Conservation (phyloP, 2,797 vertebrate genomes). For the Neostethus bicornis region DNA sequence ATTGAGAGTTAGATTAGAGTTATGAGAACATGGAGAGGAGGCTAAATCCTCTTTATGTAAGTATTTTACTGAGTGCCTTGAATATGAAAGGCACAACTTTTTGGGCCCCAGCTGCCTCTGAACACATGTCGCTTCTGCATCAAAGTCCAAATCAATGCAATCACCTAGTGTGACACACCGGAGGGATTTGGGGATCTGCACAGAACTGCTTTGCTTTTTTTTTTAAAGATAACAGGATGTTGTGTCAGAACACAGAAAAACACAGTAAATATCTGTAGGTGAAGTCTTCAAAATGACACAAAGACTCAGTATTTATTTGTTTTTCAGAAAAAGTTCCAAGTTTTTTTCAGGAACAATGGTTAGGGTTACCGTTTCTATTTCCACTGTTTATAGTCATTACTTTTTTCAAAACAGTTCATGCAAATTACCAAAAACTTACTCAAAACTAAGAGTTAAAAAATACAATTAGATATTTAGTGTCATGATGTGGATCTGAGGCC, state of each 20-base stretch:
- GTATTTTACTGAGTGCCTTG: slow-evolving; percentile 47
- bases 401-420: no score
- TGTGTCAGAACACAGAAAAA: background rate
- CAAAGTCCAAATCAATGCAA: slow-evolving; percentile 19
- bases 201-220: slow-evolving; percentile 32
- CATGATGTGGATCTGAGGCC: no score
- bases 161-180: slow-evolving; percentile 17
- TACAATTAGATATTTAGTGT: no score
- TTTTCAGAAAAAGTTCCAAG: no score
- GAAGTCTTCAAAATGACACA: slow-evolving; percentile 8
- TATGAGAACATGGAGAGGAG: slow-evolving; percentile 30
- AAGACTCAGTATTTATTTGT: slow-evolving; percentile 17
- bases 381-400: slow-evolving; percentile 13
- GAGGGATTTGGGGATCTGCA: slow-evolving; percentile 33
- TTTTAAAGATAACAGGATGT: slow-evolving; percentile 36
- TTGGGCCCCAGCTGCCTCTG: background rate
- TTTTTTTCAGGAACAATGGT: slow-evolving; percentile 3
- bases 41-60: slow-evolving; percentile 66
- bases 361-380: slow-evolving; percentile 15
- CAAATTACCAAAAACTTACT: no score
- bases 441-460: no score
- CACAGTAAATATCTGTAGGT: slow-evolving; percentile 12
- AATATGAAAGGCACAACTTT: slow-evolving; percentile 50
- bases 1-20: slow-evolving; percentile 36
- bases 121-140: slow-evolving; percentile 8